A percentile compares a stretch with the other conserved stretches of the same genome.
These are phyloP conservation scores for Geotrypetes seraphini DNA, from an alignment of 2,797 vertebrate species.

Conservation along the genomic window DNA sequence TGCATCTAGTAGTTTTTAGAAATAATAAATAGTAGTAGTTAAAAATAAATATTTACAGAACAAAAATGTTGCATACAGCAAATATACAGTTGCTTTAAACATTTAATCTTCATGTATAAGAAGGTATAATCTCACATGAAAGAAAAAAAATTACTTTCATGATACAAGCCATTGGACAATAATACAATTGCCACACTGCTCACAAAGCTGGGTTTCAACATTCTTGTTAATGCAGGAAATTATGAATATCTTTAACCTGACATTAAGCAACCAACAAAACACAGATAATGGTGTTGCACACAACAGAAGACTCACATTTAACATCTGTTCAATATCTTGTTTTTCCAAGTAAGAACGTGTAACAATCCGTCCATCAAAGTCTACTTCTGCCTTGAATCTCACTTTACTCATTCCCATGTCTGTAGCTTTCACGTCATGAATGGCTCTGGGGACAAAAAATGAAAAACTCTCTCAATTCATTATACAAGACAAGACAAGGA, in stretches of 20 bases:
- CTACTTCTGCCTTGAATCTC: slow-evolving; percentile 96
- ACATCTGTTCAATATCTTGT: slow-evolving; percentile 93
- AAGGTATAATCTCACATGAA: no score
- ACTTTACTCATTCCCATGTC: slow-evolving; percentile 94
- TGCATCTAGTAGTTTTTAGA: no score
- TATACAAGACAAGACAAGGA: no score
- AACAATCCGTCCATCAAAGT: slow-evolving; percentile 94
- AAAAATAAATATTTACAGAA: no score
- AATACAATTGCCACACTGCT: not conserved
- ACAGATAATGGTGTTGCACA: not conserved
- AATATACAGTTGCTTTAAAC: no score
- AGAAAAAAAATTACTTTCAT: no score
- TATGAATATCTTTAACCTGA: no score
- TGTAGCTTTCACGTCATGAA: slow-evolving; percentile 97
- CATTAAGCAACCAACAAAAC: no score
- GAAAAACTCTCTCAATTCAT: no score
- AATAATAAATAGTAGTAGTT: no score
- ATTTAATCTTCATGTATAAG: no score
- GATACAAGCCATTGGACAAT: not conserved
- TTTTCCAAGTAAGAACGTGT: slow-evolving; percentile 95
- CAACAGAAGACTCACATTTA: slow-evolving; percentile 82
- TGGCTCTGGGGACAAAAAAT: slow-evolving; percentile 74
- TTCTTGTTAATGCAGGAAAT: not conserved
- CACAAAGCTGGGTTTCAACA: not conserved
- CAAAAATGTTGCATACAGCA: no score